Evolutionary conservation across 2,888 invertebrate species (phyloP).

Genomic region (Aleiodes testaceus): DNA sequence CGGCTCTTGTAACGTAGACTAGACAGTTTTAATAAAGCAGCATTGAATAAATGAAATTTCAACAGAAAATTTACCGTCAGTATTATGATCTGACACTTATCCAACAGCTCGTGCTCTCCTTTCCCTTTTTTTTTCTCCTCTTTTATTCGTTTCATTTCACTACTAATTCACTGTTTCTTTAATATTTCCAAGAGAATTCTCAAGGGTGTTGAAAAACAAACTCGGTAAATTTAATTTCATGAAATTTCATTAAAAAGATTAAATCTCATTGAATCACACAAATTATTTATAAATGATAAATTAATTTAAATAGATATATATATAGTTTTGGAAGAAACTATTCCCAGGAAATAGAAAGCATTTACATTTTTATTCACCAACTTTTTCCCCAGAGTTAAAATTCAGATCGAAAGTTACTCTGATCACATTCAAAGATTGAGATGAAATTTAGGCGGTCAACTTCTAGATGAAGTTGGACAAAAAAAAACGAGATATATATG

Average conservation of each 20-base stretch:
- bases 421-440: conserved; percentile 32
- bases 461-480: conserved; percentile 10
- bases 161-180: conserved; percentile 8
- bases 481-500: conserved; percentile 4
- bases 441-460: conserved; percentile 39
- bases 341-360: too few species aligned
- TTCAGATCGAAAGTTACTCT: conserved; percentile 24
- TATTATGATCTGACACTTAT: conserved; percentile 28
- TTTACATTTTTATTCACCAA: conserved; percentile 5
- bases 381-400: conserved; percentile 1
- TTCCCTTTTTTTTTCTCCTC: neutral
- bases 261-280: too few species aligned
- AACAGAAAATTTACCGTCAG: conserved; percentile 26
- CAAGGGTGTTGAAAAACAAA: neutral
- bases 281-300: too few species aligned
- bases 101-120: neutral
- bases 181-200: neutral
- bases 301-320: too few species aligned
- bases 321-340: too few species aligned
- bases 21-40: conserved; percentile 37
- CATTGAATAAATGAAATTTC: conserved; percentile 36
- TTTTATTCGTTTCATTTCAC: neutral
- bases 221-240: neutral
- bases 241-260: too few species aligned
- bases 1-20: conserved; percentile 26